Evolutionary conservation across 2,797 vertebrate genomes (phyloP), one percentile per base, ranked within the genome.

Genomic region (Sebastes diploproa): DNA sequence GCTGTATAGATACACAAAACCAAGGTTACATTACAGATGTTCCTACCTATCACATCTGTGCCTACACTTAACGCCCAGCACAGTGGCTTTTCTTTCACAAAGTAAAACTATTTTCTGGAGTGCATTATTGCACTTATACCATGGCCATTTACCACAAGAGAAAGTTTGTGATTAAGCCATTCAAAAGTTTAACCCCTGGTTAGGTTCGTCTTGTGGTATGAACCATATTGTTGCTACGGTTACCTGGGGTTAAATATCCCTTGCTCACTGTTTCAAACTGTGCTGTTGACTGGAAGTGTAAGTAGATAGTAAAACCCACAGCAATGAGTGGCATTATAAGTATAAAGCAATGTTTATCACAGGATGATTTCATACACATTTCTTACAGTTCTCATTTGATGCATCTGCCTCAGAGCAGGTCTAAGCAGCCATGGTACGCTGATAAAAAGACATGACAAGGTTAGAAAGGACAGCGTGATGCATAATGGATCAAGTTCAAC

Each of bases 401-500:
- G 30, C 25, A n/a, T 52, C 46, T 9, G 6, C 23, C 23, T 75
- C 6, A n/a, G 22, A 59, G 1, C 50, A 38, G 30, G 56, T 22
- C 30, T 36, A 13, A 20, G 29, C n/a, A 60, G 22, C 25, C 9
- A 7, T n/a, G 6, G n/a, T 25, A 16, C n/a, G 32, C 7, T 66
- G 65, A 36, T 77, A 7, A 61, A 36, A 63, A 10, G 12, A 22
- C 23, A 63, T n/a, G 32, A 27, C 29, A 36, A 27, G 59, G 9
- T 25, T 29, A 62, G 54, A 36, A 63, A 62, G 29, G 25, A 27
- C 27, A 58, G n/a, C 59, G 2, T 64, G 34, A 58, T 1, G 61
- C 32, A 34, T 69, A 46, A 80, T 80, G 27, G 27, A 75, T 74
- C 56, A 32, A 30, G 58, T 60, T 34, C 60, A 62, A 34, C 25